phyloP scores from a whole-genome alignment of 2,797 vertebrate species.

The Acanthopagrus latus region DNA sequence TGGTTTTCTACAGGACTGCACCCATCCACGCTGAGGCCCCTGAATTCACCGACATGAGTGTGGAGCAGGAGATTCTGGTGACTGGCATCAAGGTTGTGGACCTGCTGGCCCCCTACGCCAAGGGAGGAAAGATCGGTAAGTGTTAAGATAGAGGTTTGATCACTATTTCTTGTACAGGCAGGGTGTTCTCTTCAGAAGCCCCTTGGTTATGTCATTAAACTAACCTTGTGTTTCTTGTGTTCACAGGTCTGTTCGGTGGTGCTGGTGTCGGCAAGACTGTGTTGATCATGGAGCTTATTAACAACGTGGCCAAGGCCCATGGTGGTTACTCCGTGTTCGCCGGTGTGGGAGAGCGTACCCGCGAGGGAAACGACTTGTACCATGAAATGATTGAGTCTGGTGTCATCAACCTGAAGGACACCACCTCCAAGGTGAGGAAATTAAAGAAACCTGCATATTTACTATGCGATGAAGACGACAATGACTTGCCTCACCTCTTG shows the following conservation, averaged over 20 bases:
- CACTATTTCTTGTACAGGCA: accelerated
- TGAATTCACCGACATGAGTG: conserved; percentile 98
- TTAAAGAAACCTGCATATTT: not conserved
- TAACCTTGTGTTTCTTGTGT: not conserved
- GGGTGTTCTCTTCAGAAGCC: not conserved
- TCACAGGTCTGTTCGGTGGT: conserved; percentile 94
- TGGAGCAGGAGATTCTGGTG: conserved; percentile 98
- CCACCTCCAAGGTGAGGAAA: conserved; percentile 92
- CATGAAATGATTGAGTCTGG: conserved; percentile 99
- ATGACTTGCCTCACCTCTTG: not conserved
- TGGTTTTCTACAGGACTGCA: conserved; percentile 84
- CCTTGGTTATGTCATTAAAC: not conserved
- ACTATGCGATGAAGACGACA: too few species aligned
- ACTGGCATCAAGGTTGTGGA: conserved; percentile 99
- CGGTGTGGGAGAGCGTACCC: conserved; percentile 95
- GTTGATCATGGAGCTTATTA: conserved; percentile 99
- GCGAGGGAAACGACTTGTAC: conserved; percentile 98
- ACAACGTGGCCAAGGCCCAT: conserved; percentile 98
- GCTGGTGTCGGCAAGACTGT: conserved; percentile 98
- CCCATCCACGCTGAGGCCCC: conserved; percentile 97
- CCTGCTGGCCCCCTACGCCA: conserved; percentile 96
- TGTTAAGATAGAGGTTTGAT: not conserved
- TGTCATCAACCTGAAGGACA: conserved; percentile 98
- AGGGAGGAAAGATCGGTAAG: conserved; percentile 97
- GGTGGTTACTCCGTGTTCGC: conserved; percentile 98